Percentiles rank a stretch among this genome's conserved stretches.
These are phyloP conservation scores for Ormyrus labotus DNA, from an alignment of 2,888 invertebrate species.

Conservation along the genomic window DNA sequence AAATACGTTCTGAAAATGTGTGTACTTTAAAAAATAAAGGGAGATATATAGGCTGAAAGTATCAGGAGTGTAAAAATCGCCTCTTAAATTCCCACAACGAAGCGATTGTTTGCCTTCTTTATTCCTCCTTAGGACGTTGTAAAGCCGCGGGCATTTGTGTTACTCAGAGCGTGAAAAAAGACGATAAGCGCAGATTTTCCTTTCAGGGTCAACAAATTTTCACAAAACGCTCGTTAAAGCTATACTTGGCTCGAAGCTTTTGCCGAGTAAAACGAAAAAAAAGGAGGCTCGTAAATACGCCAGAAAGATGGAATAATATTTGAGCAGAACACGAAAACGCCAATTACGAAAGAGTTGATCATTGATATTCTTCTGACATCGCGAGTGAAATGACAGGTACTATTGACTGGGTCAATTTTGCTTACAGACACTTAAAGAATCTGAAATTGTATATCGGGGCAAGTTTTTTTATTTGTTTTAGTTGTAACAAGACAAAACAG, in stretches of 20 bases:
- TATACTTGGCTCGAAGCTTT: not conserved
- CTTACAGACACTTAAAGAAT: no score
- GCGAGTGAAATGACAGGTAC: no score
- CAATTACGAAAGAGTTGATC: not conserved
- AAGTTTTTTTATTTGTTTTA: no score
- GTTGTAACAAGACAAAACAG: no score
- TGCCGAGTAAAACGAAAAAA: not conserved
- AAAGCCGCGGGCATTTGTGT: conserved; percentile 25
- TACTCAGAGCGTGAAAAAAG: conserved; percentile 44
- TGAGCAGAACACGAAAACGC: not conserved
- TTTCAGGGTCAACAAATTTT: conserved; percentile 30
- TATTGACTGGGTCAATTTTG: no score
- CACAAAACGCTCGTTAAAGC: conserved; percentile 20
- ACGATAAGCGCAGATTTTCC: conserved; percentile 25
- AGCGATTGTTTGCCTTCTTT: conserved; percentile 47
- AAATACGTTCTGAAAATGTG: no score
- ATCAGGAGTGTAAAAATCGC: conserved; percentile 44
- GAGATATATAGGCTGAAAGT: not conserved
- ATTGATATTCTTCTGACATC: no score
- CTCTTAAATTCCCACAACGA: conserved; percentile 46
- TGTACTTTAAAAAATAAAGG: no score
- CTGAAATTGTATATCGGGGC: no score
- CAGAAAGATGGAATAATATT: conserved; percentile 5
- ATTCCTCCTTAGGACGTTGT: conserved; percentile 4
- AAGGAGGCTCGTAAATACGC: not conserved